phyloP scores from a whole-genome alignment of 2,888 invertebrate genomes.

The Acanthoscelides obtectus region DNA sequence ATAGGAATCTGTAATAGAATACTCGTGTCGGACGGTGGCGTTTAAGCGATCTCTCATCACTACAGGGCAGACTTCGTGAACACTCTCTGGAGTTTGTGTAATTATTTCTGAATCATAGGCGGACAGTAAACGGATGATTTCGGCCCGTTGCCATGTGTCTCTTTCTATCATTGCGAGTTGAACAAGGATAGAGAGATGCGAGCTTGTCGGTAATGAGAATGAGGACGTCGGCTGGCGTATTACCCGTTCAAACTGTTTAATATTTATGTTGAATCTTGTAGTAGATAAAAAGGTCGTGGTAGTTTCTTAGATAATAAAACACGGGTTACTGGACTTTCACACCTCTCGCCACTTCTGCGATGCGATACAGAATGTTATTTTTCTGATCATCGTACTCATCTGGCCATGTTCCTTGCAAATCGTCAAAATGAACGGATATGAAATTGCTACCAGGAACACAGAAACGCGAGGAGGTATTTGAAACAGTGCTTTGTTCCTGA shows the following conservation, averaged over 20 bases:
- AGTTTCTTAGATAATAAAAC: neutral
- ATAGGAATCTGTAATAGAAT: too few relatives aligned
- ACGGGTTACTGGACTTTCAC: neutral
- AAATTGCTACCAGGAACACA: too few relatives aligned
- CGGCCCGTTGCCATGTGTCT: neutral
- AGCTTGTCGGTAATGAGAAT: neutral
- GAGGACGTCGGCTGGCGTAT: neutral
- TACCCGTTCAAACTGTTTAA: constrained; percentile 24
- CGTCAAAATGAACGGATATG: too few relatives aligned
- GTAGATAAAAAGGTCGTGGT: constrained; percentile 17
- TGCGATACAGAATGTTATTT: too few relatives aligned
- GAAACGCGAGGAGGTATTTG: too few relatives aligned
- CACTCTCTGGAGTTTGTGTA: constrained; percentile 22
- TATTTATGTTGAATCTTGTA: constrained; percentile 33
- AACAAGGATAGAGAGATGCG: neutral
- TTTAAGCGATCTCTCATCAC: neutral
- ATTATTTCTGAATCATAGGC: constrained; percentile 31
- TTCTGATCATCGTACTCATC: too few relatives aligned
- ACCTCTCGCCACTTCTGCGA: too few relatives aligned
- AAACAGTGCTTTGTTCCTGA: too few relatives aligned
- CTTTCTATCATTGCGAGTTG: neutral
- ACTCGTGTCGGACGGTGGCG: neutral
- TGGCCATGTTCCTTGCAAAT: too few relatives aligned
- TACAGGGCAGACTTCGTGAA: neutral
- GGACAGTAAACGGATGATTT: neutral